phyloP scores from a whole-genome alignment of 2,888 invertebrate species.

The Margaritifera margaritifera region DNA sequence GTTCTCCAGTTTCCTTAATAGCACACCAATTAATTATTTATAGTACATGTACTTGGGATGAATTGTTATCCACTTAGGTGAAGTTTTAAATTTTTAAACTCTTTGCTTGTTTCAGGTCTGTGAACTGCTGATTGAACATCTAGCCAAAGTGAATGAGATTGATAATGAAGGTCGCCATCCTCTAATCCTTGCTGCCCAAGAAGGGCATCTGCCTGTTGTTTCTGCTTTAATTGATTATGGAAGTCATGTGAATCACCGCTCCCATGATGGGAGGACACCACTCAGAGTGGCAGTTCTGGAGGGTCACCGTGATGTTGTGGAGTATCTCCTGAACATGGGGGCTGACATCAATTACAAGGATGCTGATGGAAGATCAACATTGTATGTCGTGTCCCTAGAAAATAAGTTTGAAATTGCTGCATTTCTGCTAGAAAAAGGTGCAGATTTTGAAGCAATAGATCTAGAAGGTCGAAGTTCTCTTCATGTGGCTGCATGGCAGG shows the following conservation, averaged over 20 bases:
- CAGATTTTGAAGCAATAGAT: conserved; percentile 90
- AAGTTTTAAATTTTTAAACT: background rate
- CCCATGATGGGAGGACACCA: conserved; percentile 79
- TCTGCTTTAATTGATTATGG: conserved; percentile 57
- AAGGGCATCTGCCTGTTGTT: conserved; percentile 66
- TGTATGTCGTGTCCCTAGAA: conserved; percentile 87
- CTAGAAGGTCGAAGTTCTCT: conserved; percentile 88
- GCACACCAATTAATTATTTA: too few relatives aligned
- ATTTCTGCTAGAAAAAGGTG: conserved; percentile 77
- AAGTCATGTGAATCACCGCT: conserved; percentile 78
- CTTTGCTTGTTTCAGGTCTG: conserved; percentile 76
- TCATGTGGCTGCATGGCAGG: conserved; percentile 88
- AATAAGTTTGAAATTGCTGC: conserved; percentile 64
- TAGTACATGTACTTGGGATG: background rate
- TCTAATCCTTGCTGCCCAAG: conserved; percentile 85
- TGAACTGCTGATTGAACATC: conserved; percentile 69
- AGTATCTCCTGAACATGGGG: conserved; percentile 49
- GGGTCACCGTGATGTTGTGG: conserved; percentile 82
- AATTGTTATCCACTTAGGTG: background rate
- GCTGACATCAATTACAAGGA: conserved; percentile 92
- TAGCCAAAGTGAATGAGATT: conserved; percentile 73
- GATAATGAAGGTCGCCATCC: conserved; percentile 74
- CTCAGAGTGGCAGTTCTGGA: conserved; percentile 83
- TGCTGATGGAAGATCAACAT: conserved; percentile 91
- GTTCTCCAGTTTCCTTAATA: too few relatives aligned